Evolutionary conservation across 2,888 invertebrate genomes (phyloP).

Genomic region (Rhodophaea formosa): DNA sequence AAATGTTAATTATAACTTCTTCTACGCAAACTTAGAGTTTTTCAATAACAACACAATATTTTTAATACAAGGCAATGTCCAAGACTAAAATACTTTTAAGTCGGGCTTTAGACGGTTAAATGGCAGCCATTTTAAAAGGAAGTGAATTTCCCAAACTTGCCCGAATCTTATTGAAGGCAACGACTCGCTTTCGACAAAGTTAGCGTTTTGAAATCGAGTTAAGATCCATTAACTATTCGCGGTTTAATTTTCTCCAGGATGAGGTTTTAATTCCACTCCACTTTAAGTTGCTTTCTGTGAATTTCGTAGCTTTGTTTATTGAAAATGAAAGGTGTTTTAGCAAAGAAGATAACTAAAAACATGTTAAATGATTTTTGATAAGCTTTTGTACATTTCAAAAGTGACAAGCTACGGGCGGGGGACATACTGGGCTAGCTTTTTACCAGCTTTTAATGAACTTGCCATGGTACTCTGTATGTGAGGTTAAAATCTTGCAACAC

Average conservation of each 20-base stretch:
- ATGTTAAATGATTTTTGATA: background rate
- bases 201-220: conserved; percentile 71
- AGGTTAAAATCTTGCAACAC: no score
- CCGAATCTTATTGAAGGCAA: conserved; percentile 67
- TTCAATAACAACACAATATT: conserved; percentile 45
- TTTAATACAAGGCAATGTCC: conserved; percentile 36
- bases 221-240: conserved; percentile 73
- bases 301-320: conserved; percentile 45
- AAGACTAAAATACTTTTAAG: conserved; percentile 31
- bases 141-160: conserved; percentile 64
- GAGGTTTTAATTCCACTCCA: conserved; percentile 66
- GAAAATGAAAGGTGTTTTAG: conserved; percentile 40
- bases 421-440: no score
- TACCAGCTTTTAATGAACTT: no score
- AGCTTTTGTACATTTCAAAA: no score
- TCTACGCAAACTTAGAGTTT: conserved; percentile 22
- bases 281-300: conserved; percentile 45
- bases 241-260: conserved; percentile 69
- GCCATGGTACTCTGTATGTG: no score
- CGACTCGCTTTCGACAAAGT: conserved; percentile 64
- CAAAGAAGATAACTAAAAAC: background rate
- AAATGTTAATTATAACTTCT: no score
- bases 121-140: conserved; percentile 52
- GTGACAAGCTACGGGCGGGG: no score
- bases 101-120: conserved; percentile 48